These are phyloP conservation scores for Bruchidius siliquastri DNA, from an alignment of 2,888 invertebrate species.

Conservation along the genomic window DNA sequence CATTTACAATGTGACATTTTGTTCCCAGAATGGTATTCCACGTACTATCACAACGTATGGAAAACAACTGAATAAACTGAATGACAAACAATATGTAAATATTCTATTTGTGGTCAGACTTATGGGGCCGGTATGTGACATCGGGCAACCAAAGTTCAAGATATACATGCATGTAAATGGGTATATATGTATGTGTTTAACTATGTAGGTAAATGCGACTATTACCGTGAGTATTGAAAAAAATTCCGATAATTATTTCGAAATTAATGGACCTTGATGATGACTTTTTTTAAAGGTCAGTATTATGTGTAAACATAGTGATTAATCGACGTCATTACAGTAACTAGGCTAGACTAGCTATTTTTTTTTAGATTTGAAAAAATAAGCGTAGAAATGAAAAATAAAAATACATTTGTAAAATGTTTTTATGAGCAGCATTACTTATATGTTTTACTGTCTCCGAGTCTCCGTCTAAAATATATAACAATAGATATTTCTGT, in stretches of 20 bases:
- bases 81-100: not conserved
- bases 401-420: too few species aligned
- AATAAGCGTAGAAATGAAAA: not conserved
- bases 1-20: too few species aligned
- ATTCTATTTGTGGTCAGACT: not conserved
- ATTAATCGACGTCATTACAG: not conserved
- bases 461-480: too few species aligned
- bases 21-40: too few species aligned
- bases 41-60: too few species aligned
- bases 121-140: not conserved
- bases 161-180: not conserved
- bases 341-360: not conserved
- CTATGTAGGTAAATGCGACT: not conserved
- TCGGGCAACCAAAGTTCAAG: not conserved
- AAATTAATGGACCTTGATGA: not conserved
- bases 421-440: too few species aligned
- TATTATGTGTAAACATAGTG: not conserved
- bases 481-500: too few species aligned
- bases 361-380: not conserved
- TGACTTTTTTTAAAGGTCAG: not conserved
- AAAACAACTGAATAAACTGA: not conserved
- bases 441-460: too few species aligned
- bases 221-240: not conserved
- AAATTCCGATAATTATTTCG: not conserved
- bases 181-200: not conserved